phyloP scores from a whole-genome alignment of 2,888 invertebrate species.

The Xanthia icteritia region DNA sequence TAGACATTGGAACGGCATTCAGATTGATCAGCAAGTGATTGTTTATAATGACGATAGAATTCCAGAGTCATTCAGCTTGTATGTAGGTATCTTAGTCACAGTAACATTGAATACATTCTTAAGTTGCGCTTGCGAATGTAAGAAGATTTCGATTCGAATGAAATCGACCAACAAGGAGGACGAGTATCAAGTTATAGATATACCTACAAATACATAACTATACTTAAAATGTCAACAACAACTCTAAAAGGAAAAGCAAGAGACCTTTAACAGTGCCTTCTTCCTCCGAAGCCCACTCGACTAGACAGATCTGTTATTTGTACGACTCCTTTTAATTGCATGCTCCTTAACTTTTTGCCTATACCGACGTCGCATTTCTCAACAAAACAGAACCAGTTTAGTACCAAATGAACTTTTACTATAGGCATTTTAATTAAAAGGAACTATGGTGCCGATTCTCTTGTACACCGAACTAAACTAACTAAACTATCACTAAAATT shows the following conservation, averaged over 20 bases:
- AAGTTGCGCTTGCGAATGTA: no score
- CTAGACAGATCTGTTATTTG: slow-evolving; percentile 39
- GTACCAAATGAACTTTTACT: slow-evolving; percentile 27
- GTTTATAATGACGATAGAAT: slow-evolving; percentile 29
- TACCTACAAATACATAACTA: slow-evolving; percentile 19
- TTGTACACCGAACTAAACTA: no score
- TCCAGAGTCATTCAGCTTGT: not conserved
- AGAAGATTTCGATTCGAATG: not conserved
- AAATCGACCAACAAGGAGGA: slow-evolving; percentile 22
- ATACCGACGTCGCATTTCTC: slow-evolving; percentile 17
- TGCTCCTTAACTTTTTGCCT: slow-evolving; percentile 32
- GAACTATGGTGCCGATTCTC: no score
- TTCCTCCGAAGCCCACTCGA: slow-evolving; percentile 46
- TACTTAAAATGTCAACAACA: slow-evolving; percentile 52
- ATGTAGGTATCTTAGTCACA: slow-evolving; percentile 3
- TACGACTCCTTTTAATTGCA: slow-evolving; percentile 31
- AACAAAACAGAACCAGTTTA: slow-evolving; percentile 19
- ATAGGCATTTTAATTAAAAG: slow-evolving; percentile 33
- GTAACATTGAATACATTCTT: slow-evolving; percentile 1
- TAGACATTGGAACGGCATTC: slow-evolving; percentile 27
- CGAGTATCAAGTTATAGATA: slow-evolving; percentile 21
- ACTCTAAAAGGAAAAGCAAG: slow-evolving; percentile 55
- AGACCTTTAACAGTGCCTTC: slow-evolving; percentile 53
- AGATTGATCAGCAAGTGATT: slow-evolving; percentile 36
- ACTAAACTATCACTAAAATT: no score